A percentile compares a stretch with the other conserved stretches of the same genome.
These are phyloP conservation scores for Pygocentrus nattereri DNA, from an alignment of 2,797 vertebrate species.

Conservation along the genomic window DNA sequence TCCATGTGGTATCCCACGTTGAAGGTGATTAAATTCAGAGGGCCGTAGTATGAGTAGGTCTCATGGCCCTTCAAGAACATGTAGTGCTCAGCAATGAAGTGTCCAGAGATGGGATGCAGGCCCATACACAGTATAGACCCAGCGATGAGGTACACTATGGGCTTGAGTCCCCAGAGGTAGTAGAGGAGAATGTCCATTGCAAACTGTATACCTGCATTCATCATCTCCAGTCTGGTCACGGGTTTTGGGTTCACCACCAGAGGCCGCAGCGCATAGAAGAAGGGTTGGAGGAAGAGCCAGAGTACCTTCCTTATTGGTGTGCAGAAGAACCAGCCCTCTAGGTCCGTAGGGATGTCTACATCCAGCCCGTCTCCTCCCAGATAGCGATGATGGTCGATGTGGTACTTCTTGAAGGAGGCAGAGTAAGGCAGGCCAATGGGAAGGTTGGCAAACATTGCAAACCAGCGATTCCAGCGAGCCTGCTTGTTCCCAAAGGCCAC, in stretches of 20 bases:
- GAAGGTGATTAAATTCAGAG: constrained; percentile 94
- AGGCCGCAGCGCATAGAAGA: constrained; percentile 90
- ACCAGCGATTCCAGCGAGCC: constrained; percentile 90
- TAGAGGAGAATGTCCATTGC: constrained; percentile 80
- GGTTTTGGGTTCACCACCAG: constrained; percentile 92
- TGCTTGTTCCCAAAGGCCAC: constrained; percentile 91
- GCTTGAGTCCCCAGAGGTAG: constrained; percentile 89
- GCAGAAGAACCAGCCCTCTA: constrained; percentile 97
- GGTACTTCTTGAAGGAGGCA: constrained; percentile 97
- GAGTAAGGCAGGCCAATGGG: constrained; percentile 94
- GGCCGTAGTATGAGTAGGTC: constrained; percentile 97
- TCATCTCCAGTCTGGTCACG: constrained; percentile 86
- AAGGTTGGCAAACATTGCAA: constrained; percentile 95
- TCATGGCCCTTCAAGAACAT: constrained; percentile 96
- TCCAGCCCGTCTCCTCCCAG: constrained; percentile 91
- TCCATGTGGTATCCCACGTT: constrained; percentile 98
- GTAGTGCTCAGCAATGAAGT: constrained; percentile 98
- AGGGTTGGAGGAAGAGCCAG: constrained; percentile 93
- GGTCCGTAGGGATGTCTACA: constrained; percentile 91
- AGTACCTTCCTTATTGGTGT: constrained; percentile 89
- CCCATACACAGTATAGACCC: constrained; percentile 92
- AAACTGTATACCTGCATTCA: constrained; percentile 87
- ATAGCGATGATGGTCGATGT: constrained; percentile 97
- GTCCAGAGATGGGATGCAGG: constrained; percentile 95
- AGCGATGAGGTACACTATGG: constrained; percentile 90